These are phyloP conservation scores for Hyles lineata DNA, from an alignment of 2,888 invertebrate species.

Conservation along the genomic window DNA sequence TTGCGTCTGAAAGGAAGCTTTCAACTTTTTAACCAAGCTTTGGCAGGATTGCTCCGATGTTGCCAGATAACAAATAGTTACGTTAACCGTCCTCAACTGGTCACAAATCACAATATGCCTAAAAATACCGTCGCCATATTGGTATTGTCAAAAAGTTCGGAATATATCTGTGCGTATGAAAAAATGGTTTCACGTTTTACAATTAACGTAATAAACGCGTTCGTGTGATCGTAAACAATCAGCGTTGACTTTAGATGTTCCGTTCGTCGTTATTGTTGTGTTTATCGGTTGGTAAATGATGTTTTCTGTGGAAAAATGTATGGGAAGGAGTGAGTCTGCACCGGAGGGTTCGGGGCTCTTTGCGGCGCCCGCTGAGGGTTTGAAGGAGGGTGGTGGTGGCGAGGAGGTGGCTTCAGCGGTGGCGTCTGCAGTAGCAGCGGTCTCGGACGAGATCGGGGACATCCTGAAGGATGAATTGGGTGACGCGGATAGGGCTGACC, in stretches of 20 bases:
- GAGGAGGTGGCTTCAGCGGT: constrained; percentile 77
- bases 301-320: constrained; percentile 81
- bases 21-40: constrained; percentile 23
- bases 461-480: constrained; percentile 78
- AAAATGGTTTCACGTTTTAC: constrained; percentile 79
- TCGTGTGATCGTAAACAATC: constrained; percentile 69
- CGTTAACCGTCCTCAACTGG: constrained; percentile 68
- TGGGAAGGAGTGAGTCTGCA: constrained; percentile 68
- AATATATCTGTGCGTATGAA: constrained; percentile 74
- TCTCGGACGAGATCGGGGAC: constrained; percentile 79
- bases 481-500: constrained; percentile 74
- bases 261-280: constrained; percentile 71
- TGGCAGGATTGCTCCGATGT: constrained; percentile 41
- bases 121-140: constrained; percentile 85
- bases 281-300: constrained; percentile 77
- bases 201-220: constrained; percentile 65
- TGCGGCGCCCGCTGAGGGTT: constrained; percentile 63
- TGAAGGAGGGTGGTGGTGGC: constrained; percentile 64
- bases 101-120: constrained; percentile 81
- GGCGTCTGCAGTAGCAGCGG: constrained; percentile 75
- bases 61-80: constrained; percentile 64
- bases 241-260: constrained; percentile 79
- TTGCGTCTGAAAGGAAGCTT: constrained; percentile 5
- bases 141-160: constrained; percentile 84
- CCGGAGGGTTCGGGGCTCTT: constrained; percentile 64